Conservation (phyloP, 2,797 vertebrate species). For the Coreius guichenoti region DNA sequence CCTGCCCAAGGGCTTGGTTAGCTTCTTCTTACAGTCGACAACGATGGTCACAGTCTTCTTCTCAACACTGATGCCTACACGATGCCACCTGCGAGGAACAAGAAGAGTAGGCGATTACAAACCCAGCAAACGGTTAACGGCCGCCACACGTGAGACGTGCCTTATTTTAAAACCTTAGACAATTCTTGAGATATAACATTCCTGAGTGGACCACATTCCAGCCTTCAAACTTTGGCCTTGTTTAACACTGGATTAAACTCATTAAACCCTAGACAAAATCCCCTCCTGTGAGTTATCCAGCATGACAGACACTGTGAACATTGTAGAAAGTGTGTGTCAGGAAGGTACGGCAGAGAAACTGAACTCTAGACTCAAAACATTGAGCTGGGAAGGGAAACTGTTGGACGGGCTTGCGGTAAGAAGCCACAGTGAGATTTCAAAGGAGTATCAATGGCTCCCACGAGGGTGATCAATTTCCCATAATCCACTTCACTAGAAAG, state of each 20-base stretch:
- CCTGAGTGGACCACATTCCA: constrained; percentile 77
- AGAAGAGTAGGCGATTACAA: background rate
- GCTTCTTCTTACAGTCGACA: constrained; percentile 94
- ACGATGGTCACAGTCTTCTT: constrained; percentile 94
- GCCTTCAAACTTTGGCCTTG: constrained; percentile 79
- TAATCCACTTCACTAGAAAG: constrained; percentile 44
- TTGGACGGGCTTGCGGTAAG: background rate
- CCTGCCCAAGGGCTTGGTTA: constrained; percentile 87
- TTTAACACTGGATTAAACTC: constrained; percentile 85
- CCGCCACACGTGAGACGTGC: constrained; percentile 71
- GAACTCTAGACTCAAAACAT: constrained; percentile 76
- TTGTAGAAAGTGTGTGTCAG: constrained; percentile 82
- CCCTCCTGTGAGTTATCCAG: constrained; percentile 79
- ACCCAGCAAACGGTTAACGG: constrained; percentile 63
- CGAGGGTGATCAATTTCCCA: constrained; percentile 29
- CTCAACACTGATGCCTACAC: constrained; percentile 96
- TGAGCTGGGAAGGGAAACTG: constrained; percentile 45
- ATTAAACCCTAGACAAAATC: constrained; percentile 86
- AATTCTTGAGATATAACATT: constrained; percentile 75
- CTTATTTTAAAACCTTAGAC: constrained; percentile 67
- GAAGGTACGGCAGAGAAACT: constrained; percentile 71
- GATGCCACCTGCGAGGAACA: constrained; percentile 88
- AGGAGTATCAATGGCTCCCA: constrained; percentile 25
- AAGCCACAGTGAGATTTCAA: constrained; percentile 19
- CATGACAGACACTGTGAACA: constrained; percentile 84